These are phyloP conservation scores for Adelphocoris suturalis DNA, from an alignment of 2,888 invertebrate species.

Conservation along the genomic window DNA sequence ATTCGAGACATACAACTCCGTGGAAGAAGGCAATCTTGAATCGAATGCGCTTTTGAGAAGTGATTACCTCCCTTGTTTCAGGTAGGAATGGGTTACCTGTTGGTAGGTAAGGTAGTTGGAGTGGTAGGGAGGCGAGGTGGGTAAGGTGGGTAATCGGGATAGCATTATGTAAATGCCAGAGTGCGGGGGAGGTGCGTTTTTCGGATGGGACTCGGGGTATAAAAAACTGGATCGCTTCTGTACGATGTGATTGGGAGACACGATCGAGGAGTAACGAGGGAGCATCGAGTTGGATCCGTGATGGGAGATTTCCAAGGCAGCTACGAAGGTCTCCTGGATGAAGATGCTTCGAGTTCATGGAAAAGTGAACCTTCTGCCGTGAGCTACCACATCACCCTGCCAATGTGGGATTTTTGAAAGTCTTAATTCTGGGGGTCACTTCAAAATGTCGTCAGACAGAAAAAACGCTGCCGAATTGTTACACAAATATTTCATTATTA, in stretches of 20 bases:
- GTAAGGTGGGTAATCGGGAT: conserved; percentile 43
- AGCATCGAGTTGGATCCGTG: not conserved
- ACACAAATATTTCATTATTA: too few relatives aligned
- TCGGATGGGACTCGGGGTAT: not conserved
- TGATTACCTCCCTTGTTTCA: conserved; percentile 44
- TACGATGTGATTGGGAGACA: conserved; percentile 26
- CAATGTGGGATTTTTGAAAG: too few relatives aligned
- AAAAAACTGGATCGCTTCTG: conserved; percentile 66
- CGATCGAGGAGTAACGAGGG: conserved; percentile 55
- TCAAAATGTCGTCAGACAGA: too few relatives aligned
- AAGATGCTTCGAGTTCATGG: too few relatives aligned
- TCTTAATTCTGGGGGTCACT: too few relatives aligned
- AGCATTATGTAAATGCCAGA: conserved; percentile 67
- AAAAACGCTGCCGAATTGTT: too few relatives aligned
- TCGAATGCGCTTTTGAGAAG: conserved; percentile 61
- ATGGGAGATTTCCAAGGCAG: not conserved
- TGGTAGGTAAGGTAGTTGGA: not conserved
- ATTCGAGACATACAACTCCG: conserved; percentile 69
- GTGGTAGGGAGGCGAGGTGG: not conserved
- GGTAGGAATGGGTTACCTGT: conserved; percentile 25
- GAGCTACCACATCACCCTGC: too few relatives aligned
- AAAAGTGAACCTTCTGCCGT: too few relatives aligned
- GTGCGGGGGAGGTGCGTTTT: conserved; percentile 65
- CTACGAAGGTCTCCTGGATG: not conserved
- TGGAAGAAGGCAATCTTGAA: conserved; percentile 57